Conservation (phyloP, 1,140 invertebrate genomes). For the Cydia splendana region DNA sequence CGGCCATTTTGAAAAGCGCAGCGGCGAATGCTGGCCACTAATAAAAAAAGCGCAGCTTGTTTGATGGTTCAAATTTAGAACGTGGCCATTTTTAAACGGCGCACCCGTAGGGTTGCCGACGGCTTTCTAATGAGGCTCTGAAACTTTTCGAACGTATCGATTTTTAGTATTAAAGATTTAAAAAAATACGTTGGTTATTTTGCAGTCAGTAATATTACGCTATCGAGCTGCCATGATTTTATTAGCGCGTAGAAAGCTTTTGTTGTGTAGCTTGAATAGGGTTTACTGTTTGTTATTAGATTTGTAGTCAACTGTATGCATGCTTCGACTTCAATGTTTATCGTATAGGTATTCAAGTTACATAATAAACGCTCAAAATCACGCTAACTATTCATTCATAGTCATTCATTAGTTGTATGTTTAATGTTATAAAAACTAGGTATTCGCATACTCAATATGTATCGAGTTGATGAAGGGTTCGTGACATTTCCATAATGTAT, state of each 20-base stretch:
- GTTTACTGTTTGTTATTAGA: constrained; percentile 28
- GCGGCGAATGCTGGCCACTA: not conserved
- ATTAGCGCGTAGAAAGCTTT: constrained; percentile 49
- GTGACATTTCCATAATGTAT: constrained; percentile 71
- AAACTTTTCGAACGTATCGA: constrained; percentile 13
- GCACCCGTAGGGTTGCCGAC: not conserved
- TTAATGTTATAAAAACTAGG: constrained; percentile 52
- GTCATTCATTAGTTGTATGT: constrained; percentile 67
- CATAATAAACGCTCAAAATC: constrained; percentile 69
- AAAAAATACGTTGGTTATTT: constrained; percentile 24
- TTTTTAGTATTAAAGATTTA: constrained; percentile 8
- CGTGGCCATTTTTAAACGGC: constrained; percentile 15
- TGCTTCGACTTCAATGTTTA: constrained; percentile 24
- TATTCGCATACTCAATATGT: constrained; percentile 64
- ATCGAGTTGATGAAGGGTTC: constrained; percentile 65
- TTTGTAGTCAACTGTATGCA: constrained; percentile 27
- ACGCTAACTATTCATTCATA: constrained; percentile 65
- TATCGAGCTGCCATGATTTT: constrained; percentile 71
- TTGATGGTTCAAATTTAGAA: constrained; percentile 15
- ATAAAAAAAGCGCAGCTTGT: not conserved
- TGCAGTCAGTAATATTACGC: constrained; percentile 48
- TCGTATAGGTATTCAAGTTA: constrained; percentile 53
- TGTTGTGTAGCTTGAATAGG: constrained; percentile 66
- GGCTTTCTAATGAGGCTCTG: constrained; percentile 10
- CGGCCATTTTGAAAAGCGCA: constrained; percentile 21